Conservation (phyloP, 2,888 invertebrate genomes). For the Drosophila nr. fundita region DNA sequence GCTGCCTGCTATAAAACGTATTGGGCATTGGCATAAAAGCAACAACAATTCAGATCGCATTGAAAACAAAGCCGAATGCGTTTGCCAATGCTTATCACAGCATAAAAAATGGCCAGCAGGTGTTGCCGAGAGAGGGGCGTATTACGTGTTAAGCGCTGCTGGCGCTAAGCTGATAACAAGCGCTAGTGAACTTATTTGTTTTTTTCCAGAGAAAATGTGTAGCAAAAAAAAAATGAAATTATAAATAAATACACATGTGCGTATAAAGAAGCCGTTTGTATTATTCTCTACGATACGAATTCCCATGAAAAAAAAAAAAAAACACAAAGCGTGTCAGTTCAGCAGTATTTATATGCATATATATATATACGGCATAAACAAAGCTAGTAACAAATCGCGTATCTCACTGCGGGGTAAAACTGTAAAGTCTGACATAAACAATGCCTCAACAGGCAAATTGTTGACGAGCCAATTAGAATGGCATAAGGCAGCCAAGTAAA, state of each 20-base stretch:
- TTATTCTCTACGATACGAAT: background rate
- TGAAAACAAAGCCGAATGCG: constrained; percentile 35
- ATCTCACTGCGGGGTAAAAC: constrained; percentile 3
- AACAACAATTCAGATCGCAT: constrained; percentile 23
- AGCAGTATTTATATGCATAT: background rate
- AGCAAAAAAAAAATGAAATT: background rate
- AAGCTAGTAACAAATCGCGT: constrained; percentile 9
- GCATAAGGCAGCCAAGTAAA: background rate
- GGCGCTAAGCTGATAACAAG: constrained; percentile 46
- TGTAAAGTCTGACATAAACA: constrained; percentile 8
- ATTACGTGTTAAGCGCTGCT: constrained; percentile 29
- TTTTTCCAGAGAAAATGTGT: constrained; percentile 15
- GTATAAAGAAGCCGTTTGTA: constrained; percentile 4
- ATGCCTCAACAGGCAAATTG: background rate
- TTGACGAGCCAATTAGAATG: constrained; percentile 13
- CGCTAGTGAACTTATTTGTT: constrained; percentile 8
- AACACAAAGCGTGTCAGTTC: constrained; percentile 13
- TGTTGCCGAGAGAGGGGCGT: background rate
- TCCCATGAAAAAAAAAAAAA: constrained; percentile 12
- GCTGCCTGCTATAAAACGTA: background rate
- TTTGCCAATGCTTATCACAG: constrained; percentile 57
- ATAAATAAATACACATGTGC: constrained; percentile 13
- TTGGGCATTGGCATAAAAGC: constrained; percentile 12
- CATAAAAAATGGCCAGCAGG: constrained; percentile 41
- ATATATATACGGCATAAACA: constrained; percentile 4